Evolutionary conservation across 1,140 invertebrate species (phyloP).

Genomic region (Drosophila mauritiana): DNA sequence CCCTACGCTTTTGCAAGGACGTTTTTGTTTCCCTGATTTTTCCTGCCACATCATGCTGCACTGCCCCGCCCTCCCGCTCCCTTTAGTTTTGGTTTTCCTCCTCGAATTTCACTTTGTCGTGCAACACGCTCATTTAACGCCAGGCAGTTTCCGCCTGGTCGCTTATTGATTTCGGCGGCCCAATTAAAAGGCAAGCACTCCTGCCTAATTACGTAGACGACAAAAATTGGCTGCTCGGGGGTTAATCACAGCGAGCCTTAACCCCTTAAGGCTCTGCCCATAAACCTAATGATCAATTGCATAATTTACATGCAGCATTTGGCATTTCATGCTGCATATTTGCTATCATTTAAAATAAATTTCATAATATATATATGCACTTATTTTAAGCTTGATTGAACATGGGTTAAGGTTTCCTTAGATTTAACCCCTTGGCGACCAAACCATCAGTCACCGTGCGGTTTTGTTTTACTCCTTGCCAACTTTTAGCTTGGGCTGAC

Average conservation of each 20-base stretch:
- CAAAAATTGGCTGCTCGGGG: slow-evolving; percentile 5
- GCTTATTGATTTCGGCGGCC: slow-evolving; percentile 62
- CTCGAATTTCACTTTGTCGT: slow-evolving; percentile 22
- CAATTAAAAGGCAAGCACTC: slow-evolving; percentile 64
- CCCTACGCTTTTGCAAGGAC: slow-evolving; percentile 37
- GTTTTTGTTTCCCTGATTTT: slow-evolving; percentile 5
- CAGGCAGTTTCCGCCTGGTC: slow-evolving; percentile 40
- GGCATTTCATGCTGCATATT: background rate
- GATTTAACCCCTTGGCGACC: background rate
- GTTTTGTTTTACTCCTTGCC: background rate
- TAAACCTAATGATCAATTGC: background rate
- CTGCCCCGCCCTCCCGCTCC: background rate
- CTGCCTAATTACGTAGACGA: slow-evolving; percentile 61
- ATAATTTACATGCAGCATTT: background rate
- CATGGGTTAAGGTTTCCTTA: background rate
- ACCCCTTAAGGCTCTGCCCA: background rate
- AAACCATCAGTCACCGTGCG: background rate
- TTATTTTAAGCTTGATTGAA: no score
- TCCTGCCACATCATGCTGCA: background rate
- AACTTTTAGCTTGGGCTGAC: background rate
- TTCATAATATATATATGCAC: no score
- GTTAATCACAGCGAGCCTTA: slow-evolving; percentile 1
- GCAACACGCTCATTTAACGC: slow-evolving; percentile 63
- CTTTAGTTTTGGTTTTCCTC: slow-evolving; percentile 5
- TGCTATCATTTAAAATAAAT: no score